phyloP scores from a whole-genome alignment of 2,888 invertebrate species.

The Ichneumon xanthorius region DNA sequence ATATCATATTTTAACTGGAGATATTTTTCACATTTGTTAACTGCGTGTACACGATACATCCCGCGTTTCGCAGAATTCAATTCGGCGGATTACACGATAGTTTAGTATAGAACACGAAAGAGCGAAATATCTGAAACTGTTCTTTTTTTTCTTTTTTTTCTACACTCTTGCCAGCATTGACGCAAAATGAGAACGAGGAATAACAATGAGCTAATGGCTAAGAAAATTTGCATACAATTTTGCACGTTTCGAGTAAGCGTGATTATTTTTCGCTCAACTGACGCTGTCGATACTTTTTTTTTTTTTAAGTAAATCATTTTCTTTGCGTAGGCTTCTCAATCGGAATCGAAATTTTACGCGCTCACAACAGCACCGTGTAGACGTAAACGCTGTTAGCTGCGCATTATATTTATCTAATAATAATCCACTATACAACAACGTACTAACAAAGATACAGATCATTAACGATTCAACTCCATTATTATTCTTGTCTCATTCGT shows the following conservation, averaged over 20 bases:
- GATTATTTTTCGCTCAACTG: constrained; percentile 14
- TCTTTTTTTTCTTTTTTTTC: background rate
- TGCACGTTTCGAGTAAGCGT: constrained; percentile 40
- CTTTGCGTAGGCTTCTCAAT: constrained; percentile 11
- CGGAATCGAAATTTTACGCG: constrained; percentile 28
- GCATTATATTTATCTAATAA: constrained; percentile 37
- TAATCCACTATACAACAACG: constrained; percentile 57
- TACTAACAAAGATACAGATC: constrained; percentile 49
- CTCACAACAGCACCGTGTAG: constrained; percentile 12
- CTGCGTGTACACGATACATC: constrained; percentile 24
- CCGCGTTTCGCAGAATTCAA: constrained; percentile 7
- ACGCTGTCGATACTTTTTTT: background rate
- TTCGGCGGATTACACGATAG: constrained; percentile 26
- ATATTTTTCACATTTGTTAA: constrained; percentile 48
- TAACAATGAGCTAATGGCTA: constrained; percentile 59
- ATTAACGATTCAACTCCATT: constrained; percentile 46
- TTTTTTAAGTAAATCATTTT: background rate
- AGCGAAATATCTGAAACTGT: constrained; percentile 7
- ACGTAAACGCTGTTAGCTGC: background rate
- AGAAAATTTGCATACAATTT: constrained; percentile 52
- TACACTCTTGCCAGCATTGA: background rate
- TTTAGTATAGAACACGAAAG: constrained; percentile 35
- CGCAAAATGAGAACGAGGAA: constrained; percentile 41
- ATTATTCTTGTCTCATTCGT: constrained; percentile 32
- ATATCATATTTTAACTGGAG: constrained; percentile 55